Evolutionary conservation across 2,113 vertebrate species (phyloP).

Genomic region (Gymnobelideus leadbeateri): DNA sequence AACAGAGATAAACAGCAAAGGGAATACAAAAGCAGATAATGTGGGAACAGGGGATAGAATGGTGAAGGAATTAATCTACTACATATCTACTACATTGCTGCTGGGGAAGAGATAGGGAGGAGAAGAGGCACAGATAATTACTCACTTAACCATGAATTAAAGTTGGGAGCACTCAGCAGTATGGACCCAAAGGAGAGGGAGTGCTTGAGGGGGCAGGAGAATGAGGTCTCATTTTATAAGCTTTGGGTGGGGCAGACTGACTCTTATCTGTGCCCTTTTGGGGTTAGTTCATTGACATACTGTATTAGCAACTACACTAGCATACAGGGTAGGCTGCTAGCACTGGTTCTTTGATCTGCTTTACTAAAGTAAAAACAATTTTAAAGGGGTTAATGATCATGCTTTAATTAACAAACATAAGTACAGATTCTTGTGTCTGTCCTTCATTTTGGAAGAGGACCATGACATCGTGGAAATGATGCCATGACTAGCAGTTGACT

Average conservation of each 20-base stretch:
- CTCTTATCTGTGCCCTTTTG: background rate
- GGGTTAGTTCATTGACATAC: background rate
- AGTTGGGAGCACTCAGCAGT: background rate
- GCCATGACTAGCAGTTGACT: no score
- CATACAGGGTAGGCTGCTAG: no score
- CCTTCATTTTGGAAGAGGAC: no score
- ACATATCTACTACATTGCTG: background rate
- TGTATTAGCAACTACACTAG: no score
- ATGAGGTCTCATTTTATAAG: background rate
- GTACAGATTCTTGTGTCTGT: no score
- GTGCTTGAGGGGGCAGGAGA: background rate
- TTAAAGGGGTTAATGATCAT: no score
- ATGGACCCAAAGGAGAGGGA: background rate
- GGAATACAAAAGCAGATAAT: background rate
- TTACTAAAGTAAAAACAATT: no score
- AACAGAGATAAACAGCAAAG: background rate
- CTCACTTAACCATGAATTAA: background rate
- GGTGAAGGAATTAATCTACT: background rate
- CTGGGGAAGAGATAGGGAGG: background rate
- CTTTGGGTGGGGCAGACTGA: background rate
- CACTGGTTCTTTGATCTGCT: no score
- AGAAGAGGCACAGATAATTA: background rate
- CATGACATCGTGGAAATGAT: no score
- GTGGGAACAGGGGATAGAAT: background rate
- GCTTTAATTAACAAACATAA: no score